phyloP scores from a whole-genome alignment of 2,113 vertebrate genomes.

The Lepus americanus region DNA sequence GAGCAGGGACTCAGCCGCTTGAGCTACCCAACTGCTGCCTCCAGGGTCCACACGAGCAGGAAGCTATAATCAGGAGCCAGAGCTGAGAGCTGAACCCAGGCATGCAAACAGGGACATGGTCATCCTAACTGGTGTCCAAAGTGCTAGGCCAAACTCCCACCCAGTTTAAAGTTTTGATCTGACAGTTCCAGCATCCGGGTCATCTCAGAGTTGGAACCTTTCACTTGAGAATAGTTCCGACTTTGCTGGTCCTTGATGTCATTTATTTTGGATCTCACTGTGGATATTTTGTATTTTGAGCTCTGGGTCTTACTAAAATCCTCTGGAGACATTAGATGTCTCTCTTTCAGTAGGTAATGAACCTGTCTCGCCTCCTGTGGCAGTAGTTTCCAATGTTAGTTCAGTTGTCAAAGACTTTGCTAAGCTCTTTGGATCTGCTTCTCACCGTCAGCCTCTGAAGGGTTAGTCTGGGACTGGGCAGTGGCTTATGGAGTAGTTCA shows the following conservation, averaged over 20 bases:
- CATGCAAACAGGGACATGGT: no score
- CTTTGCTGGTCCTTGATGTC: neutral
- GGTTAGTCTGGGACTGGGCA: neutral
- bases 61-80: no score
- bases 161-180: neutral
- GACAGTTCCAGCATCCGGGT: neutral
- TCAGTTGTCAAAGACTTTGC: neutral
- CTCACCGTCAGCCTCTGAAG: neutral
- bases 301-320: slow-evolving; percentile 14
- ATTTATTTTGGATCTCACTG: neutral
- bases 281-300: neutral
- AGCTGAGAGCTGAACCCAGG: no score
- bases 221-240: neutral
- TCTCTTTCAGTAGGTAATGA: slow-evolving; percentile 6
- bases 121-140: no score
- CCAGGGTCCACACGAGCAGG: no score
- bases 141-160: no score
- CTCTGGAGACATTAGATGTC: neutral
- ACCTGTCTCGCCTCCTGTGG: neutral
- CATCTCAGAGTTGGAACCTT: neutral
- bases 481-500: neutral
- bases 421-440: neutral
- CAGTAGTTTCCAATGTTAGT: neutral
- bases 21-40: no score
- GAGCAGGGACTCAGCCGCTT: no score